Conservation (phyloP, 1,140 invertebrate species). For the Zaprionus capensis region DNA sequence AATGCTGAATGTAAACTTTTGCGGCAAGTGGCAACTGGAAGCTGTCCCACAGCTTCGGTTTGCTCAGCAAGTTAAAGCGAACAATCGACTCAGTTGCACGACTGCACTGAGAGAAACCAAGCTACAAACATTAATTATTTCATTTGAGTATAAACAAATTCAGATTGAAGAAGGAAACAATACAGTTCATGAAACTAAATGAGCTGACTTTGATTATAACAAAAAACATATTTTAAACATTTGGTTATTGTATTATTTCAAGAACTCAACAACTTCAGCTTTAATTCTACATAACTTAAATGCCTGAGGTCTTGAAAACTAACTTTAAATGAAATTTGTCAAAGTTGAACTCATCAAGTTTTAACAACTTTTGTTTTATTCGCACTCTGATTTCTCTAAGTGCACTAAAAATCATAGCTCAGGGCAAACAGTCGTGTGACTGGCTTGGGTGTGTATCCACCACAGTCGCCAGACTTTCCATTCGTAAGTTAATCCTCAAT, state of each 20-base stretch:
- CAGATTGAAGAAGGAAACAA: too few relatives aligned
- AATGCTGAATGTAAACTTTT: conserved; percentile 18
- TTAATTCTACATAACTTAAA: not conserved
- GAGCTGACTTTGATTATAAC: too few relatives aligned
- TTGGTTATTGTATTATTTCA: too few relatives aligned
- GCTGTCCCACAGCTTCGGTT: not conserved
- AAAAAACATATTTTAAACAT: too few relatives aligned
- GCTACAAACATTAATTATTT: not conserved
- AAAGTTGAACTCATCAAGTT: not conserved
- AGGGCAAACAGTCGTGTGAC: not conserved
- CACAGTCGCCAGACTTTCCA: not conserved
- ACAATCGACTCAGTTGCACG: not conserved
- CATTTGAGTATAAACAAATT: too few relatives aligned
- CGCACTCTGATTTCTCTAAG: not conserved
- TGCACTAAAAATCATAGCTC: conserved; percentile 6
- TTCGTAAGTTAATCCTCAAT: conserved; percentile 1
- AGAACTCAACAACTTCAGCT: not conserved
- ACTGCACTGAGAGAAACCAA: not conserved
- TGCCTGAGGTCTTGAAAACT: not conserved
- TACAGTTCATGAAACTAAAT: too few relatives aligned
- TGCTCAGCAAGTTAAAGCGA: conserved; percentile 1
- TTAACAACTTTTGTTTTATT: not conserved
- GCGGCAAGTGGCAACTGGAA: not conserved
- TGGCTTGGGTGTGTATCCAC: not conserved
- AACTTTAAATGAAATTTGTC: too few relatives aligned